Evolutionary conservation across 1,140 invertebrate genomes (phyloP).

Genomic region (Acromyrmex charruanus): DNA sequence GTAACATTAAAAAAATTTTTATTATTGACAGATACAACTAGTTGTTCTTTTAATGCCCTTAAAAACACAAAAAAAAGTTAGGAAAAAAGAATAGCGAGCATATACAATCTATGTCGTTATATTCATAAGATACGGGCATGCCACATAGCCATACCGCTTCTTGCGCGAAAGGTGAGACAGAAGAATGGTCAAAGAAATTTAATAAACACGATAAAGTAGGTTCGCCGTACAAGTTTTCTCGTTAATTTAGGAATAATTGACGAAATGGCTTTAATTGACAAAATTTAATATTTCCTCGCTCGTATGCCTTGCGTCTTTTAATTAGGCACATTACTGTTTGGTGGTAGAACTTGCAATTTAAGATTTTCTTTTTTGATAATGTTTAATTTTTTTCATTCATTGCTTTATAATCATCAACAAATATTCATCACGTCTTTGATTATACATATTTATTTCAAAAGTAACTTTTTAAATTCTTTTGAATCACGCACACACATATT

Average conservation of each 20-base stretch:
- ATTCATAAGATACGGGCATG: neutral
- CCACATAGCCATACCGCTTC: neutral
- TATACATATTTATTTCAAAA: neutral
- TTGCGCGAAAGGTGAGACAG: slow-evolving; percentile 26
- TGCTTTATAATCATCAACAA: too few species aligned
- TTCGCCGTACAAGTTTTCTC: slow-evolving; percentile 57
- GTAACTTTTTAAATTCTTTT: too few species aligned
- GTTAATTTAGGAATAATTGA: slow-evolving; percentile 75
- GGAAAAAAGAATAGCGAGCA: neutral
- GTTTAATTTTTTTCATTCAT: neutral
- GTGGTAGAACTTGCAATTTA: neutral
- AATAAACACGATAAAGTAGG: slow-evolving; percentile 73
- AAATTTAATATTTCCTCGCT: slow-evolving; percentile 54
- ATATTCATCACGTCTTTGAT: neutral
- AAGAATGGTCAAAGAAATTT: slow-evolving; percentile 74
- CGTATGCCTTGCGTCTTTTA: slow-evolving; percentile 1
- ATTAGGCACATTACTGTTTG: neutral
- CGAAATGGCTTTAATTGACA: slow-evolving; percentile 22
- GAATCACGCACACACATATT: too few species aligned
- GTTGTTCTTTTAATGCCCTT: neutral
- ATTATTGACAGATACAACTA: neutral
- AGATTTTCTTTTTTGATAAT: neutral
- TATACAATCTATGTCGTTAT: neutral
- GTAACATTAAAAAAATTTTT: too few species aligned
- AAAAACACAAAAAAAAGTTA: neutral